Evolutionary conservation across 1,140 invertebrate species (phyloP), one percentile per base, ranked within the genome.

Genomic region (Cydia fagiglandana): DNA sequence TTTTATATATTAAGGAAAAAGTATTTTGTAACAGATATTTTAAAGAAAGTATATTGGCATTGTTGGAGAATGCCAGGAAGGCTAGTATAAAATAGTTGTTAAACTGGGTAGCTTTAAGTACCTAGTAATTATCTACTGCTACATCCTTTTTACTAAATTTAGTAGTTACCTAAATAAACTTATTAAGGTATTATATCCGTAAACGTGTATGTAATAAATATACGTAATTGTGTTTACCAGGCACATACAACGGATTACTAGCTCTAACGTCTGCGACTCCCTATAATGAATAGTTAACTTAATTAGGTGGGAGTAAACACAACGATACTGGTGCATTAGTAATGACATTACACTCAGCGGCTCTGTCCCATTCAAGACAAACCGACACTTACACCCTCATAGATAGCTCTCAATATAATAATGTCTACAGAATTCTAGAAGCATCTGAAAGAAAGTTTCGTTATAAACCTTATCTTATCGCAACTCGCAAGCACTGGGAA

Each of bases 221-320:
- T 17, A 61, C 17, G 9, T 61, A 56, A 56, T 1, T 56, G 53
- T 61, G 56, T 61, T 61, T 61, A 20, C 56, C 20, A 61, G 56
- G 15, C 20, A n/a, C 20, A 20, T 61, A 61, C 56, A 61, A 1
- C 20, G 20, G 15, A 50, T 50, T 50, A 53, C 15, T 17, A 61
- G 20, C 17, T 24, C 17, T 61, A 17, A 17, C 56, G 56, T 53
- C 50, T 17, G 50, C 4, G 50, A n/a, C 6, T 61, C 56, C 20
- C 17, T 61, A 0, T 24, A 61, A 61, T 61, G 56, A 61, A 61
- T 61, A 61, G 20, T 61, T 61, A 61, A 61, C 56, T 61, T 61
- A 61, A 61, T 61, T 61, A 61, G 17, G 56, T 53, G 56, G 56
- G 56, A 10, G 17, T 24, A 24, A 47, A 47, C 45, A 61, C 56